Evolutionary conservation across 2,888 invertebrate genomes (phyloP), one percentile per base, ranked within the genome.

Genomic region (Blastobasis adustella): DNA sequence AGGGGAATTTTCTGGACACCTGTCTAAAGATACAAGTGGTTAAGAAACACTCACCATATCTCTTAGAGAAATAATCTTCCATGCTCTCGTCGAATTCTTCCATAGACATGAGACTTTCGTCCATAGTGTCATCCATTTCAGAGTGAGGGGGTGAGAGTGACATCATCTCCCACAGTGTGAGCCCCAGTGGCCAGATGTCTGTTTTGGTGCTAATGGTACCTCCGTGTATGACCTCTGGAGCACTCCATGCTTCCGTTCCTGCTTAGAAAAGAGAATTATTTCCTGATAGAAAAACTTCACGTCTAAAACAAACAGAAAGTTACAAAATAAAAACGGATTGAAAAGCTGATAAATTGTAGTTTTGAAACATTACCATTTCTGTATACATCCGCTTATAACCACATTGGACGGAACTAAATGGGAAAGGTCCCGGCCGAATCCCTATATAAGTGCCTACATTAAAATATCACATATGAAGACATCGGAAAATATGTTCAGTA

Each of bases 161-260:
- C 73, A 96, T 82, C 91, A 95, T 96, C 88, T 96, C 96, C 92
- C 94, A 96, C 37, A 96, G 71, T 0, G 93, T 91, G 7, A 96
- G 86, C 0, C 96, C 96, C 58, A 93, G 92, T 3, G 96, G 89
- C 85, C 95, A 96, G 47, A 96, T 91, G 69, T 96, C 96, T 0
- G 94, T 92, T 78, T 94, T 95, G 61, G 82, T 82, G 4, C 92
- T 92, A 49, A 95, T 90, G 23, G 90, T 76, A 6, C 88, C 90
- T 47, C 91, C 90, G 6, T 77, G 65, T 10, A 95, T 76, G 6
- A 94, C 90, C 89, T 96, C 96, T 0, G 95, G 95, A 0, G 95
- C 92, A 62, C 91, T 92, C 96, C 96, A 96, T 9, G 92, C 88
- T 62, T 90, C 89, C 0, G 96, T 96, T 5, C 96, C 96, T 91